phyloP scores from a whole-genome alignment of 1,140 invertebrate species.

The Polypedilum pembai region DNA sequence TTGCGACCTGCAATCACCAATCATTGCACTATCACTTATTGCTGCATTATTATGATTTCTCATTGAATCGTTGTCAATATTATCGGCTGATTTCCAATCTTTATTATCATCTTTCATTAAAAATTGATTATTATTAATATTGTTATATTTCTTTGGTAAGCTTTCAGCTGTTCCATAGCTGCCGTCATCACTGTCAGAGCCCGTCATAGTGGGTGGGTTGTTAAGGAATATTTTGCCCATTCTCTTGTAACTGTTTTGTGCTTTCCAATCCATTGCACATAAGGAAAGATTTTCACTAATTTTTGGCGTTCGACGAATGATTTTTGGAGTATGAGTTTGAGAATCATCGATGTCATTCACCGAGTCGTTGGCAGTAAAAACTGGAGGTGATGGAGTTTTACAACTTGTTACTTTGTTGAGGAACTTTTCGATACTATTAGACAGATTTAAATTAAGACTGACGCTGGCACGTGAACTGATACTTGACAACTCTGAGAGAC shows the following conservation, averaged over 20 bases:
- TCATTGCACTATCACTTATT: slow-evolving; percentile 41
- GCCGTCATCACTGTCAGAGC: slow-evolving; percentile 36
- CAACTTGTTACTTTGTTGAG: slow-evolving; percentile 37
- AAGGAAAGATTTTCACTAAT: slow-evolving; percentile 56
- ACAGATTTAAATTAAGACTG: slow-evolving; percentile 35
- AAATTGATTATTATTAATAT: background rate
- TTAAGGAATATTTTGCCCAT: slow-evolving; percentile 42
- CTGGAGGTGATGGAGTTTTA: slow-evolving; percentile 33
- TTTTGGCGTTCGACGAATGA: slow-evolving; percentile 57
- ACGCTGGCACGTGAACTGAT: slow-evolving; percentile 48
- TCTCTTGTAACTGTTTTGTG: slow-evolving; percentile 41
- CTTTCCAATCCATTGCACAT: slow-evolving; percentile 52
- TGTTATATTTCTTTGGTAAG: slow-evolving; percentile 2
- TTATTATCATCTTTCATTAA: slow-evolving; percentile 29
- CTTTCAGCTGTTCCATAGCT: slow-evolving; percentile 42
- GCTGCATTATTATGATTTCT: slow-evolving; percentile 36
- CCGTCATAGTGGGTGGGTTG: slow-evolving; percentile 35
- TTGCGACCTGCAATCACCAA: slow-evolving; percentile 35
- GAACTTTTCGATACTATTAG: slow-evolving; percentile 42
- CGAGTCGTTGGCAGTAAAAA: slow-evolving; percentile 28
- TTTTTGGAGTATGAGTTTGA: slow-evolving; percentile 46
- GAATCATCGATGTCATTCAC: slow-evolving; percentile 40
- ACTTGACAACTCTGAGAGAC: slow-evolving; percentile 69
- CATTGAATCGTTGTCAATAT: slow-evolving; percentile 34
- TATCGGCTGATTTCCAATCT: slow-evolving; percentile 41